Base-by-base conservation (phyloP, 2,797 vertebrate species). In the Artibeus lituratus region DNA sequence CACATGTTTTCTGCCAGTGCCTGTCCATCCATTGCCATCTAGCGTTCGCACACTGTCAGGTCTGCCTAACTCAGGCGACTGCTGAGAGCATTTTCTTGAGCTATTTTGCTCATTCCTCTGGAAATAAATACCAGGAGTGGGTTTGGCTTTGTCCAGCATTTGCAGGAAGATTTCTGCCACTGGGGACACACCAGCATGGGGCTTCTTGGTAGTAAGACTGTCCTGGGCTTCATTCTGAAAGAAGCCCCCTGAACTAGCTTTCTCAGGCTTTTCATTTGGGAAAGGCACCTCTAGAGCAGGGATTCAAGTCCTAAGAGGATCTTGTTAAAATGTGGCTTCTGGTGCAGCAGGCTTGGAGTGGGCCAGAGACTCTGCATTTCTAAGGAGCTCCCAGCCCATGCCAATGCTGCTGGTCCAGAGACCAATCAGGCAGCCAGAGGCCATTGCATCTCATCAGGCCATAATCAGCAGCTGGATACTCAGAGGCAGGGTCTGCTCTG, bases 11-110 rank as follows among this genome's bases (percentile, higher is more conserved):
- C 94, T 65, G 83, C 47, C 21, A 10, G 57, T 82, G 24, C 22
- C 73, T 14, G 96, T 96, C 97, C 96, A 70, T 69, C 44, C 35
- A 95, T 44, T 96, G 98, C 98, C 98, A 98, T 62, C 98, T 98
- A 98, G 98, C 0, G 98, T 97, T 18, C n/a, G 32, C 95, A 84
- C 7, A 0, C 65, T 76, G 18, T 29, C 83, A 76, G 32, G 5
- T 24, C 86, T 8, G 32, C 93, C 87, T 15, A 7, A 18, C 32
- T 82, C 78, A 1, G 37, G 74, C 35, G 72, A 22, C 5, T 22
- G 67, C 78, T 70, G 19, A 22, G 15, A 80, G 55, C n/a, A 18
- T 81, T 72, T 89, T 80, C 73, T 15, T 10, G n/a, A 87, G 73
- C 53, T 49, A 15, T 62, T 78, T 53, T 59, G 16, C 77, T 77